Conservation (phyloP, 2,113 vertebrate genomes). For the Desmodus rotundus region DNA sequence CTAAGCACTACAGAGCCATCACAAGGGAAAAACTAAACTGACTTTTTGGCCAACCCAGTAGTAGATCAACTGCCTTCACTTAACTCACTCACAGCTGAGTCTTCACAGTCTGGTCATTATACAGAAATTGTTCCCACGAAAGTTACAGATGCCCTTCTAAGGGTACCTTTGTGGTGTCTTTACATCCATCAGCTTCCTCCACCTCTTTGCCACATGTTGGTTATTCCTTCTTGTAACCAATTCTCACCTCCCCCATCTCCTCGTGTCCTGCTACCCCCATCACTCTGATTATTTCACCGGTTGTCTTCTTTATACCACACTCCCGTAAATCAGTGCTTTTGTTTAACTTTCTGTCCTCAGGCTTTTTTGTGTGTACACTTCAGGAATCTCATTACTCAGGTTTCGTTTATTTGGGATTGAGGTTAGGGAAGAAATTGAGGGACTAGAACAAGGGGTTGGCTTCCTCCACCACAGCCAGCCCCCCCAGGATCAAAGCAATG, state of each 20-base stretch:
- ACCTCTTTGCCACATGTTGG: neutral
- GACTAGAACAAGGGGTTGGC: neutral
- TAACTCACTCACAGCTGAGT: neutral
- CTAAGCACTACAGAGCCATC: too few relatives aligned
- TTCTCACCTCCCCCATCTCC: neutral
- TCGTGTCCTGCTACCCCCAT: neutral
- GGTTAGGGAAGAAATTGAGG: neutral
- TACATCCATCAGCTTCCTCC: neutral
- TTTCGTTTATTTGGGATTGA: neutral
- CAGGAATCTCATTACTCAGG: neutral
- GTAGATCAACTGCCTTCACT: neutral
- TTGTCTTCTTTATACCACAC: neutral
- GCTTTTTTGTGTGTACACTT: neutral
- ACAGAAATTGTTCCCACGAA: neutral
- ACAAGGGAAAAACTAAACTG: too few relatives aligned
- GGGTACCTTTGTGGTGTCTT: neutral
- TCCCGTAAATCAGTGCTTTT: neutral
- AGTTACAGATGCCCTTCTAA: neutral
- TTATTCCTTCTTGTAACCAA: neutral
- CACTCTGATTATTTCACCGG: neutral
- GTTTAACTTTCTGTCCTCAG: neutral
- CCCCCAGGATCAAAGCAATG: neutral
- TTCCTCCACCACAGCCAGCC: too few relatives aligned
- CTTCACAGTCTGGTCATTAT: neutral
- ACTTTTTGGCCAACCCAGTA: too few relatives aligned